A percentile compares a stretch with the other conserved stretches of the same genome.
These are phyloP conservation scores for Falcunculus frontatus DNA, from an alignment of 2,113 vertebrate genomes.

Conservation along the genomic window DNA sequence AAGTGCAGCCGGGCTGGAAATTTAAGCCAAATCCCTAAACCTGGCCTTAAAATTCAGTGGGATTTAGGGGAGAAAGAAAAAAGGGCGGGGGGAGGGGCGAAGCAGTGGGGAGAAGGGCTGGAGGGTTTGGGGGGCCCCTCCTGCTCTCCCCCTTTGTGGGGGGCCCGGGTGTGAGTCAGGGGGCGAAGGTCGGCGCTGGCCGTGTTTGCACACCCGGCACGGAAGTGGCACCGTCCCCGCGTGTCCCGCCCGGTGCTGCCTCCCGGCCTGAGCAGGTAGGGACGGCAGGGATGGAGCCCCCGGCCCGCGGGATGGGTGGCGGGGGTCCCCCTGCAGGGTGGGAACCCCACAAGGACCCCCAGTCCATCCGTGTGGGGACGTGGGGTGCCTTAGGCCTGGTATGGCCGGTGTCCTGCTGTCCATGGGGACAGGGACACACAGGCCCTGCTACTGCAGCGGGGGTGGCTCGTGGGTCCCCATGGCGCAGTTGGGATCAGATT, in stretches of 20 bases:
- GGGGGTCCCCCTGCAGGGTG: no score
- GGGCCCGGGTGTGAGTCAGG: background rate
- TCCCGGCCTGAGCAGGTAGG: background rate
- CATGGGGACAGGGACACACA: rapidly evolving
- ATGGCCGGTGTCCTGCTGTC: background rate
- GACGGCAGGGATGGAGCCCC: background rate
- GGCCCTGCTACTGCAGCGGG: background rate
- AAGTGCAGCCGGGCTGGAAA: background rate
- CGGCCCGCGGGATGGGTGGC: background rate
- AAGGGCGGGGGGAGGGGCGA: no score
- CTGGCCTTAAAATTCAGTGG: background rate
- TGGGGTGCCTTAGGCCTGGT: background rate
- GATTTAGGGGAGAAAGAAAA: background rate
- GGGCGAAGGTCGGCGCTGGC: constrained; percentile 1
- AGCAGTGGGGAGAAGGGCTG: background rate
- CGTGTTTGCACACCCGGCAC: background rate
- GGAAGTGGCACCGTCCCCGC: constrained; percentile 15
- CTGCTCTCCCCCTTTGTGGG: background rate
- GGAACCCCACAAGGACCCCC: rapidly evolving
- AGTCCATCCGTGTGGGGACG: rapidly evolving
- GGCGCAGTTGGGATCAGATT: background rate
- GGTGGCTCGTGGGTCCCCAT: rapidly evolving
- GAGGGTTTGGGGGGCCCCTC: background rate
- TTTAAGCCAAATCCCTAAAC: background rate
- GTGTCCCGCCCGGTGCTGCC: background rate